Evolutionary conservation across 2,888 invertebrate species (phyloP).

Genomic region (Drosophila monieri): DNA sequence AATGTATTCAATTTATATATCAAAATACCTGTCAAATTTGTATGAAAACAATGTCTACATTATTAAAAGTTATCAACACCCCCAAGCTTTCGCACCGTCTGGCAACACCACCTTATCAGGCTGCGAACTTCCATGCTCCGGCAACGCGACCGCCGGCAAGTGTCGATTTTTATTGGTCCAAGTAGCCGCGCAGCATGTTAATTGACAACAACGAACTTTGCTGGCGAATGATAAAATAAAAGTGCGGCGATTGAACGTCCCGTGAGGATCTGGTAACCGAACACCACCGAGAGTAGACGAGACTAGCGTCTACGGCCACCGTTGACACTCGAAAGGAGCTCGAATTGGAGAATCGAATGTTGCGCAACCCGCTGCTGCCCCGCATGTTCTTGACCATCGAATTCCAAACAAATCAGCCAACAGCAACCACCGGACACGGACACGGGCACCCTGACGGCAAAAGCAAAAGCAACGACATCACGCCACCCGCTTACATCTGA

Average conservation of each 20-base stretch:
- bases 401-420: slow-evolving; percentile 16
- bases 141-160: slow-evolving; percentile 37
- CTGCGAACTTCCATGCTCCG: background rate
- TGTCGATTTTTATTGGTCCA: slow-evolving; percentile 47
- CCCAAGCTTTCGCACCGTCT: background rate
- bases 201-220: slow-evolving; percentile 45
- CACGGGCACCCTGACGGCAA: slow-evolving; percentile 35
- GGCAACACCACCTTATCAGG: slow-evolving; percentile 31
- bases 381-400: slow-evolving; percentile 53
- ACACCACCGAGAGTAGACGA: slow-evolving; percentile 1
- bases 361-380: slow-evolving; percentile 66
- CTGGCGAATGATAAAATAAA: slow-evolving; percentile 62
- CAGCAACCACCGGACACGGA: slow-evolving; percentile 29
- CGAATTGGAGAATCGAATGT: slow-evolving; percentile 56
- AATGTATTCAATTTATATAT: background rate
- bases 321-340: slow-evolving; percentile 3
- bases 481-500: slow-evolving; percentile 49
- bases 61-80: background rate
- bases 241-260: slow-evolving; percentile 32
- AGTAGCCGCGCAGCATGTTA: slow-evolving; percentile 60
- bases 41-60: background rate
- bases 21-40: no score
- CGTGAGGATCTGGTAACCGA: slow-evolving; percentile 18
- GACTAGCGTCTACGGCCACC: background rate
- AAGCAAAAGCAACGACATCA: slow-evolving; percentile 34